These are phyloP conservation scores for Aspidoscelis tigris DNA, from an alignment of 2,113 vertebrate genomes.

Conservation along the genomic window DNA sequence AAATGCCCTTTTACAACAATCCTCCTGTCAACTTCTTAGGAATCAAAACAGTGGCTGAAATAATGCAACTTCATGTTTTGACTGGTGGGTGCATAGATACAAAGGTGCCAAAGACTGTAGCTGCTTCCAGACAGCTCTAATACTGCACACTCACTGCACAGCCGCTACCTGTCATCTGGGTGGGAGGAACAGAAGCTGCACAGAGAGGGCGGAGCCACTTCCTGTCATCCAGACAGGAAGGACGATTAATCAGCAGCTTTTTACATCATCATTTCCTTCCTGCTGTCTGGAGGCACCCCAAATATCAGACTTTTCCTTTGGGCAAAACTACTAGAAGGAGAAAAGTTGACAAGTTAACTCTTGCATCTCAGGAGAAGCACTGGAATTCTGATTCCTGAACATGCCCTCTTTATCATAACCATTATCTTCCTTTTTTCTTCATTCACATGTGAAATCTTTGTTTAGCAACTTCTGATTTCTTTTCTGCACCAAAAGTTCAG, in stretches of 20 bases:
- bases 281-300: no score
- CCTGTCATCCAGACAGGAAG: no score
- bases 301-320: slow-evolving; percentile 19
- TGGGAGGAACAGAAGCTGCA: no score
- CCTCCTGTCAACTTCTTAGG: slow-evolving; percentile 55
- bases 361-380: background rate
- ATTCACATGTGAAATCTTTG: background rate
- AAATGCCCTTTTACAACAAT: slow-evolving; percentile 66
- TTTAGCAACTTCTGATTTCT: background rate
- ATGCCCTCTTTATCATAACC: background rate
- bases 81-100: background rate
- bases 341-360: slow-evolving; percentile 22
- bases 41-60: slow-evolving; percentile 40
- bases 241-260: no score
- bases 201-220: no score
- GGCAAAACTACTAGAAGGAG: background rate
- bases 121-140: no score
- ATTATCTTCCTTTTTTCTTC: background rate
- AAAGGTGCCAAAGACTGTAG: background rate
- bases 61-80: slow-evolving; percentile 54
- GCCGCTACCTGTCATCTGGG: no score
- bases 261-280: no score
- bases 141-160: no score
- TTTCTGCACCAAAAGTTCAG: background rate
- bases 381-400: background rate